These are phyloP conservation scores for Pelagia noctiluca DNA, from an alignment of 30 jellyfish, hydroid and myxozoan genomes.

Conservation along the genomic window DNA sequence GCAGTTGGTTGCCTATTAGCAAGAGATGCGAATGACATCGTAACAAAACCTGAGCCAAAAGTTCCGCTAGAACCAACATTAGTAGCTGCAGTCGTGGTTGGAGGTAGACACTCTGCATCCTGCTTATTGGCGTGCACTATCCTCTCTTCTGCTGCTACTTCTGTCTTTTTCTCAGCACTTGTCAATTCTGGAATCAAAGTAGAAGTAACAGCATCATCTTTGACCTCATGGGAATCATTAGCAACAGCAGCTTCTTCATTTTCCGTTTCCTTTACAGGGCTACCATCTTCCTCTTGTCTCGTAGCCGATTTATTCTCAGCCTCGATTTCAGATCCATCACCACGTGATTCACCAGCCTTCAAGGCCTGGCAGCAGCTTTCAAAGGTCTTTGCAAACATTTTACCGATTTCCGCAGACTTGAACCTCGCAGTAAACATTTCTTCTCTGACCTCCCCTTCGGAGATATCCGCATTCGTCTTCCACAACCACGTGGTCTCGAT, in stretches of 20 bases:
- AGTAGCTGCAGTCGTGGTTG: too few relatives aligned
- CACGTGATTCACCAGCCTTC: not conserved
- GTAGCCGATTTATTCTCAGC: not conserved
- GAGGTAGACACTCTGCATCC: too few relatives aligned
- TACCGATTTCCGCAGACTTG: conserved; percentile 71
- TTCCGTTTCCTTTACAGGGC: not conserved
- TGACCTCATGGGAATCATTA: not conserved
- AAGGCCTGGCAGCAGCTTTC: conserved; percentile 28
- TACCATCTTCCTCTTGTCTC: not conserved
- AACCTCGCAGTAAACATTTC: conserved; percentile 79
- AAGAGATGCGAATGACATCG: conserved; percentile 67
- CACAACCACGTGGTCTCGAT: conserved; percentile 84
- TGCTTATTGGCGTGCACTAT: too few relatives aligned
- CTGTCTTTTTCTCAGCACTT: not conserved
- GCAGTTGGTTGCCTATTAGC: conserved; percentile 12
- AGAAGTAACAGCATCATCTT: not conserved
- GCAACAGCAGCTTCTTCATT: not conserved
- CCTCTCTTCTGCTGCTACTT: not conserved
- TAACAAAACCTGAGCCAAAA: conserved; percentile 62
- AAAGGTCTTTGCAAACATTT: conserved; percentile 44
- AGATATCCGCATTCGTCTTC: conserved; percentile 83
- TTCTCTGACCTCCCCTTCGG: conserved; percentile 72
- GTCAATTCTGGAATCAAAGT: not conserved
- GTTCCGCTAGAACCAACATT: too few relatives aligned
- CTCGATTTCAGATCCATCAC: not conserved